Percentiles rank a stretch among this genome's conserved stretches.
These are phyloP conservation scores for Acrobasis suavella DNA, from an alignment of 2,888 invertebrate species.

Conservation along the genomic window DNA sequence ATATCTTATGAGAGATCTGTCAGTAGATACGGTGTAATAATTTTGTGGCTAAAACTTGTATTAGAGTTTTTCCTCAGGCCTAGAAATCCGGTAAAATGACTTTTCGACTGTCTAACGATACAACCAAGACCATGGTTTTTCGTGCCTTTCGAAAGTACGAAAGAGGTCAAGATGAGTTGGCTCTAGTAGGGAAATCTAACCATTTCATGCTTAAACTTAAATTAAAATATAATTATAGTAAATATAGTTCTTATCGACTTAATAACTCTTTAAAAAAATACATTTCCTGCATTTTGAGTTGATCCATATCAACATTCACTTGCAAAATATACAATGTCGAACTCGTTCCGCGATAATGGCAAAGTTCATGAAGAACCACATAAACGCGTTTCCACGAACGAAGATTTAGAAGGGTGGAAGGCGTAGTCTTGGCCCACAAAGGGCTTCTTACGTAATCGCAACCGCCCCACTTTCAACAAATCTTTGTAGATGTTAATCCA, in stretches of 20 bases:
- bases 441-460: constrained; percentile 29
- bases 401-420: constrained; percentile 28
- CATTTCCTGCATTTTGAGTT: neutral
- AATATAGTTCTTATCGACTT: neutral
- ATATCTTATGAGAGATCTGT: no score
- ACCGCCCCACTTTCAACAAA: constrained; percentile 30
- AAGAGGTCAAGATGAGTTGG: no score
- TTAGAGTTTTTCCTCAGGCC: no score
- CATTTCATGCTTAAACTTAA: no score
- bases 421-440: constrained; percentile 29
- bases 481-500: constrained; percentile 33
- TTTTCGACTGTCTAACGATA: no score
- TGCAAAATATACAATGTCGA: neutral
- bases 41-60: no score
- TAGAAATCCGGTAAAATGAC: no score
- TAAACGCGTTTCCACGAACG: constrained; percentile 18
- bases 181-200: no score
- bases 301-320: neutral
- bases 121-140: no score
- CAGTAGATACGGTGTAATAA: no score
- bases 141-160: no score
- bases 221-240: no score
- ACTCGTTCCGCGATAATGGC: neutral
- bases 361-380: neutral
- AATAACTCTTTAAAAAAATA: neutral